These are phyloP conservation scores for Polyommatus iphigenia DNA, from an alignment of 2,888 invertebrate genomes.

Conservation along the genomic window DNA sequence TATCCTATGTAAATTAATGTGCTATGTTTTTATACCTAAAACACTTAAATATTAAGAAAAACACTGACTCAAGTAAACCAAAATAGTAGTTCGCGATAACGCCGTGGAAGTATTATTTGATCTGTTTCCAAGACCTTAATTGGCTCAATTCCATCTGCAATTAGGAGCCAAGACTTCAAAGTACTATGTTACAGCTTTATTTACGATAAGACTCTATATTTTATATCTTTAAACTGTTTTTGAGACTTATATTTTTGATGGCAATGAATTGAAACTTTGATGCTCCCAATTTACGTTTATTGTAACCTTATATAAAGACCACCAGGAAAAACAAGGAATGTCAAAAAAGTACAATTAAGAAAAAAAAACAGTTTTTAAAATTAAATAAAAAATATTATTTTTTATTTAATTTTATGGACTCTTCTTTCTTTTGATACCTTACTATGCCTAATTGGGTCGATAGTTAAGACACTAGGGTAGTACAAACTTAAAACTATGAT, in stretches of 20 bases:
- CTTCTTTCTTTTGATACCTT: no score
- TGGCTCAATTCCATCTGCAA: slow-evolving; percentile 77
- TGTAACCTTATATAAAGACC: not conserved
- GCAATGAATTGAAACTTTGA: not conserved
- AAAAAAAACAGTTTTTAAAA: no score
- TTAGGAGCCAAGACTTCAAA: slow-evolving; percentile 71
- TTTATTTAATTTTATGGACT: no score
- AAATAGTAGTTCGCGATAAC: not conserved
- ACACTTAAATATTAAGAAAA: no score
- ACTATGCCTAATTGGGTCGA: no score
- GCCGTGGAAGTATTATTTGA: not conserved
- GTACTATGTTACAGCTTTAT: slow-evolving; percentile 53
- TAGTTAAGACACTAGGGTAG: no score
- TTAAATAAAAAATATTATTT: no score
- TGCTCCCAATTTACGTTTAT: slow-evolving; percentile 38
- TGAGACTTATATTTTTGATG: not conserved
- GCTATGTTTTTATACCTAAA: no score
- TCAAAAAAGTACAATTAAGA: no score
- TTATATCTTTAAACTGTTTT: not conserved
- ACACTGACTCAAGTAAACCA: not conserved
- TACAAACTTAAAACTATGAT: no score
- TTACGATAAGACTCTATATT: not conserved
- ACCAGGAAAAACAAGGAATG: no score
- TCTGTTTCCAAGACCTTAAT: slow-evolving; percentile 50
- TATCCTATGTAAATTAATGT: no score